Evolutionary conservation across 1,140 invertebrate genomes (phyloP).

Genomic region (Pseudachorutes palmiensis): DNA sequence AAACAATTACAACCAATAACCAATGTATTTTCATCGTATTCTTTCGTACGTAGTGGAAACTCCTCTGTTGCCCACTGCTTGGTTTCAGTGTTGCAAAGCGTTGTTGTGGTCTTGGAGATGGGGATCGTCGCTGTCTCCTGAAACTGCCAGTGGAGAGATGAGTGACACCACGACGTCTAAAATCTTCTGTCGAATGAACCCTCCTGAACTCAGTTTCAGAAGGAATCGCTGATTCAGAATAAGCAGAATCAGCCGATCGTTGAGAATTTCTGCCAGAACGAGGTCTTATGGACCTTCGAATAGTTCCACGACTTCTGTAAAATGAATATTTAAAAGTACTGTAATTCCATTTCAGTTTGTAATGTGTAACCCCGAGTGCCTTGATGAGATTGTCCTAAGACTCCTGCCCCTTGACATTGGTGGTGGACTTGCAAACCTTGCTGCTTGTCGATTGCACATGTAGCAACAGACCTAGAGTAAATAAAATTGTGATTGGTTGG

Average conservation of each 20-base stretch:
- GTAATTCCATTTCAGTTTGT: no score
- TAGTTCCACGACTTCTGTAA: conserved; percentile 10
- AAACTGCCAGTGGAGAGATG: background rate
- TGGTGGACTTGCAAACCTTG: conserved; percentile 47
- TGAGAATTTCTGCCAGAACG: conserved; percentile 59
- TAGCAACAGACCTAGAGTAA: conserved; percentile 58
- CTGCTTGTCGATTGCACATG: conserved; percentile 66
- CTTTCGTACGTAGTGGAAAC: no score
- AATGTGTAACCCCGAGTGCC: conserved; percentile 20
- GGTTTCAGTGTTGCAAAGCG: background rate
- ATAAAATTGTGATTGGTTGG: no score
- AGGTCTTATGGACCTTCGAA: conserved; percentile 43
- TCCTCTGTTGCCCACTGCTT: background rate
- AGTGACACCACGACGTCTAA: background rate
- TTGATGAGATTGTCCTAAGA: conserved; percentile 20
- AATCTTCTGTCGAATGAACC: no score
- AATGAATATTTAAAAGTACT: background rate
- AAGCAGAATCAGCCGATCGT: conserved; percentile 55
- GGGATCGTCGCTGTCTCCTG: background rate
- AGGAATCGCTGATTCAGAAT: conserved; percentile 44
- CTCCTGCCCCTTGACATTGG: conserved; percentile 19
- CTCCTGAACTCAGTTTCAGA: conserved; percentile 29
- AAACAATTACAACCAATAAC: background rate
- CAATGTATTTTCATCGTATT: no score
- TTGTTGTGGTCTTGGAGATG: no score